Evolutionary conservation across 2,113 vertebrate species (phyloP), one percentile per base, ranked within the genome.

Genomic region (Petaurus breviceps): DNA sequence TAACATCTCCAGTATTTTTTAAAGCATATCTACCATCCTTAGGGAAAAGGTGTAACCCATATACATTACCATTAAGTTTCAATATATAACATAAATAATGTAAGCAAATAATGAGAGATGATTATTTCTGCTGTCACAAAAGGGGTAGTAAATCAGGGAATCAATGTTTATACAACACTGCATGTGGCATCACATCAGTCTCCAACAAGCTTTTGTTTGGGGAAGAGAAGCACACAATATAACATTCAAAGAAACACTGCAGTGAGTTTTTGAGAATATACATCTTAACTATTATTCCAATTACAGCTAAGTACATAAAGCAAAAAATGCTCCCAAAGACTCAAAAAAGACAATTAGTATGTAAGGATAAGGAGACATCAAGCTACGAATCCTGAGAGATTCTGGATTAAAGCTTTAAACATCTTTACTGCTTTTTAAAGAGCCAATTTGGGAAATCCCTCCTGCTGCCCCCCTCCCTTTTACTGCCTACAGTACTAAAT

Each of bases 311-410:
- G 16, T 23, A 51, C 1, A 3, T n/a, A 19, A 46, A 92, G 12
- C 55, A 91, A 37, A 5, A 89, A n/a, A 91, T 19, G 0, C 52
- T 91, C 92, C 77, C 19, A 90, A 52, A 90, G 46, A 93, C 0
- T 77, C 51, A 94, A 49, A 93, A 49, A 95, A 94, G 51, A 93
- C 94, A 84, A 43, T 43, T 50, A 91, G 50, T 95, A 43, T 22
- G 51, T 90, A 9, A 94, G 84, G 8, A 96, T 50, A 95, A 95
- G 91, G 51, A 92, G 54, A 50, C n/a, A 53, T 16, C 90, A 92
- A 91, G 11, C 92, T 90, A 95, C 46, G 61, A 96, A 95, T 90
- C 49, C 57, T 96, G 90, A 94, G 53, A 95, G 93, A 90, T 57
- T 61, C 25, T 37, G 89, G 43, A 28, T 90, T 93, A 93, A 90